phyloP scores from a whole-genome alignment of 2,888 invertebrate species.

The Uloborus plumipes region DNA sequence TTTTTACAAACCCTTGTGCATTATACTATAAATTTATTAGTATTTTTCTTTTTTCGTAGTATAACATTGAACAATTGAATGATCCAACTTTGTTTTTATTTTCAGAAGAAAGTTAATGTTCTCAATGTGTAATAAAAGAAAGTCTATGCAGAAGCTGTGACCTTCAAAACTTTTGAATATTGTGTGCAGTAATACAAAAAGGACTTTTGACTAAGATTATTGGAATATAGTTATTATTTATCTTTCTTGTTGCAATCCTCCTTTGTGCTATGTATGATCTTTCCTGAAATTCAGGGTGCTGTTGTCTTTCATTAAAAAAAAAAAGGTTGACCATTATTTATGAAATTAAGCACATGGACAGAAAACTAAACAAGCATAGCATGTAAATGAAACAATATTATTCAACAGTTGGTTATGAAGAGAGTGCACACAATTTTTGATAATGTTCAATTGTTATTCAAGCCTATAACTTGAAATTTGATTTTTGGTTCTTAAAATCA shows the following conservation, averaged over 20 bases:
- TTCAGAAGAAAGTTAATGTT: conserved; percentile 31
- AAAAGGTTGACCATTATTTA: too few species aligned
- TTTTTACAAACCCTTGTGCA: too few species aligned
- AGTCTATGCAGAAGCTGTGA: not conserved
- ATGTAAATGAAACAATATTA: too few species aligned
- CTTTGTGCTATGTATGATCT: conserved; percentile 4
- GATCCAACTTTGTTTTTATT: not conserved
- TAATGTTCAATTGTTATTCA: too few species aligned
- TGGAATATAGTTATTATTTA: conserved; percentile 18
- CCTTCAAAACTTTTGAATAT: not conserved
- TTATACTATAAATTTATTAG: not conserved
- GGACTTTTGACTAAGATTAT: not conserved
- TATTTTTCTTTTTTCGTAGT: not conserved
- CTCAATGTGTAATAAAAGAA: not conserved
- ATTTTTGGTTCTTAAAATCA: too few species aligned
- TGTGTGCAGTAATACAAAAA: not conserved
- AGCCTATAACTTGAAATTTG: too few species aligned
- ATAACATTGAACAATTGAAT: not conserved
- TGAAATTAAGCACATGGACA: too few species aligned
- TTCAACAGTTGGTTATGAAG: too few species aligned
- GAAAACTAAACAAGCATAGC: too few species aligned
- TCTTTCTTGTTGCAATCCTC: conserved; percentile 10
- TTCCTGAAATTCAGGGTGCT: conserved; percentile 46
- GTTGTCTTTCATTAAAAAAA: conserved; percentile 24
- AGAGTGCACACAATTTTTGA: too few species aligned